Evolutionary conservation across 2,888 invertebrate genomes (phyloP).

Genomic region (Busseola fusca): DNA sequence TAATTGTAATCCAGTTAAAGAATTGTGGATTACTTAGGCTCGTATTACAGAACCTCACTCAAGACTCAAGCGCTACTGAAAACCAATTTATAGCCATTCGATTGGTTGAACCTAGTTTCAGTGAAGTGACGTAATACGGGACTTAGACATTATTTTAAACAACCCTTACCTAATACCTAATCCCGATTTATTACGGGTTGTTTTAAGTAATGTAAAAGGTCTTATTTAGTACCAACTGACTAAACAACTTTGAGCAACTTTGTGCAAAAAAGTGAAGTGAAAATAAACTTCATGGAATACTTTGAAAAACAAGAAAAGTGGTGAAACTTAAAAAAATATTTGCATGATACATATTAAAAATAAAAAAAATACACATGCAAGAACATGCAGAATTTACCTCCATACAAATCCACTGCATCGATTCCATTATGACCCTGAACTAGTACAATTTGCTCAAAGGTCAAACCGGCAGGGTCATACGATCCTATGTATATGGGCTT

Average conservation of each 20-base stretch:
- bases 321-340: not conserved
- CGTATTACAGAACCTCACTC: too few species aligned
- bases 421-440: constrained; percentile 77
- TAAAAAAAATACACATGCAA: not conserved
- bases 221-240: not conserved
- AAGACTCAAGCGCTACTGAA: too few species aligned
- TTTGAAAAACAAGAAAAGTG: not conserved
- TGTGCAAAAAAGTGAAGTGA: not conserved
- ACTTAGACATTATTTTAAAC: not conserved
- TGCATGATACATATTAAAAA: too few species aligned
- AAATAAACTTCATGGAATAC: not conserved
- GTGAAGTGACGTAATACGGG: too few species aligned
- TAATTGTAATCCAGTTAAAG: not conserved
- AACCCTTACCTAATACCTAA: not conserved
- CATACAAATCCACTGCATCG: constrained; percentile 67
- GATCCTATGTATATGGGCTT: constrained; percentile 71
- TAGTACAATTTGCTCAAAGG: constrained; percentile 69
- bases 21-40: not conserved
- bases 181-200: not conserved
- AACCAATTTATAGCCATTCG: too few species aligned
- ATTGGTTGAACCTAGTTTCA: too few species aligned
- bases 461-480: constrained; percentile 69
- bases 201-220: not conserved
- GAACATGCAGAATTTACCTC: constrained; percentile 71
- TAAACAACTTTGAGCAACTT: not conserved